Percentiles rank a stretch among this genome's conserved stretches.
Conservation (phyloP, 2,113 vertebrate species). For the Elachura formosa region DNA sequence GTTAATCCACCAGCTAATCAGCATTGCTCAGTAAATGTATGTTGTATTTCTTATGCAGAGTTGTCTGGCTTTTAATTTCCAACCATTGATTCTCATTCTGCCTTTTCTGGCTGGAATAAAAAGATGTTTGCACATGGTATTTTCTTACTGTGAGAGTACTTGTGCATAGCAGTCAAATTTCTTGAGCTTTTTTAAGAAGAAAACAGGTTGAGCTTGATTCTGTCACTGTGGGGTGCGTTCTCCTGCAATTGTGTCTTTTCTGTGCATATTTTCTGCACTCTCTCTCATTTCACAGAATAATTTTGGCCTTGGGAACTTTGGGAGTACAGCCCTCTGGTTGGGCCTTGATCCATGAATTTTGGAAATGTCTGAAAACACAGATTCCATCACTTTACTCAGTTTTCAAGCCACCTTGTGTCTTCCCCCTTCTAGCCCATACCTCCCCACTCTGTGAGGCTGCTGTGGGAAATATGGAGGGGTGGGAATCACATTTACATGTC, state of each 20-base stretch:
- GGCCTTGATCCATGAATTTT: not conserved
- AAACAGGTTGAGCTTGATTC: constrained; percentile 60
- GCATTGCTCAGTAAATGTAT: constrained; percentile 12
- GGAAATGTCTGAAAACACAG: not conserved
- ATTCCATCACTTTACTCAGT: not conserved
- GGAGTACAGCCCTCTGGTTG: not conserved
- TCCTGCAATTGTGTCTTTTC: constrained; percentile 22
- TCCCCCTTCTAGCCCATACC: not conserved
- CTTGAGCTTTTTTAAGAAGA: constrained; percentile 48
- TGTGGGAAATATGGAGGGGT: not conserved
- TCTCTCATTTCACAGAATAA: constrained; percentile 54
- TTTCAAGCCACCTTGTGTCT: not conserved
- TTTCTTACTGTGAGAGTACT: constrained; percentile 41
- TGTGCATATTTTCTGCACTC: constrained; percentile 16
- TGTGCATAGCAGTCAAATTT: constrained; percentile 59
- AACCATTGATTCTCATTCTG: constrained; percentile 38
- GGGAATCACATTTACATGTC: not conserved
- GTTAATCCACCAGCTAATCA: not conserved
- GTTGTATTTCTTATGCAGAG: not conserved
- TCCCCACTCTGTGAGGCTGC: not conserved
- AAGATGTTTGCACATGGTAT: not conserved
- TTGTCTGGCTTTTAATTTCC: constrained; percentile 58
- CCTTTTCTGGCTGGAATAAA: constrained; percentile 43
- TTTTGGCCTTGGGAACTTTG: constrained; percentile 38
- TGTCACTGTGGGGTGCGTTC: constrained; percentile 33